phyloP scores from a whole-genome alignment of 2,797 vertebrate species.

The Esox masquinongy region DNA sequence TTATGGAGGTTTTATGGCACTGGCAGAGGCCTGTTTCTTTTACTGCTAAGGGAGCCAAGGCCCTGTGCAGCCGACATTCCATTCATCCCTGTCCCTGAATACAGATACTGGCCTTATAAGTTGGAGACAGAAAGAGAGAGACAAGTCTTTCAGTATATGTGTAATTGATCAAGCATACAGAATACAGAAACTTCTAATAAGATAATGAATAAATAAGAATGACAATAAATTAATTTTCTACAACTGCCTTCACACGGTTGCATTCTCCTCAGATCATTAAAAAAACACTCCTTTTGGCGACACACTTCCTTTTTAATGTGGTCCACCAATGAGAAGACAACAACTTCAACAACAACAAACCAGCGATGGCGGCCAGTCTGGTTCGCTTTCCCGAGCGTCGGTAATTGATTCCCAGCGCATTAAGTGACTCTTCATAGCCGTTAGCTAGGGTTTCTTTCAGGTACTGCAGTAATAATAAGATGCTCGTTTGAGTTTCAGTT shows the following conservation, averaged over 20 bases:
- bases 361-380: not conserved
- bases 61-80: too few relatives aligned
- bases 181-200: too few relatives aligned
- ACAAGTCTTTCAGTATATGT: too few relatives aligned
- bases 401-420: conserved; percentile 39
- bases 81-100: too few relatives aligned
- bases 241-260: conserved; percentile 7
- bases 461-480: conserved; percentile 38
- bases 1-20: too few relatives aligned
- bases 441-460: conserved; percentile 31
- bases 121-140: too few relatives aligned
- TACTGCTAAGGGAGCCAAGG: too few relatives aligned
- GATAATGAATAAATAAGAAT: too few relatives aligned
- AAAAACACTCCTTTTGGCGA: conserved; percentile 6
- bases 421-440: conserved; percentile 30
- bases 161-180: too few relatives aligned
- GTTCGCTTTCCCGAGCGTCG: not conserved
- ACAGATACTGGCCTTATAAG: too few relatives aligned
- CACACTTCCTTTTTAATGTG: conserved; percentile 21
- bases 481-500: conserved; percentile 37
- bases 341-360: not conserved
- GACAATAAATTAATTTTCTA: too few relatives aligned
- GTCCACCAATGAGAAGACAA: not conserved
- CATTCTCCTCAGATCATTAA: conserved; percentile 24
- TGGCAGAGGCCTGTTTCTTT: too few relatives aligned